These are phyloP conservation scores for Eunapius fragilis DNA, from an alignment of 37 sponge, comb jelly and placozoan genomes.

Conservation along the genomic window DNA sequence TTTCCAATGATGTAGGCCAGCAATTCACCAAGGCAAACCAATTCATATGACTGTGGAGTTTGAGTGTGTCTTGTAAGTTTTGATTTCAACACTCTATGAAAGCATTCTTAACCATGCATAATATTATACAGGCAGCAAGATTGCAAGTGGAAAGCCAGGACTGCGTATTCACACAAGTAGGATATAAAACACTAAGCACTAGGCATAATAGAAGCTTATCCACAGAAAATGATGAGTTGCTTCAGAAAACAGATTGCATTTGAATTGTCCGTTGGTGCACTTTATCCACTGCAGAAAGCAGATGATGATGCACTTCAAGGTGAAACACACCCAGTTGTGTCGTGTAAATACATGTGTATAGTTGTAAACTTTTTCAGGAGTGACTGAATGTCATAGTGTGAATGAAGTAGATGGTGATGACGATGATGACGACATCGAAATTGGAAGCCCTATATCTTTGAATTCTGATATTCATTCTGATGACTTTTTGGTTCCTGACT, in stretches of 20 bases:
- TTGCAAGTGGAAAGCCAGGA: neutral
- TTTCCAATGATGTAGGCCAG: neutral
- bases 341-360: neutral
- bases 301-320: neutral
- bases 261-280: neutral
- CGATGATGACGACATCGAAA: neutral
- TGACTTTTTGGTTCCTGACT: neutral
- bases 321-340: neutral
- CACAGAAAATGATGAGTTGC: neutral
- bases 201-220: neutral
- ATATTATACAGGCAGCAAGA: neutral
- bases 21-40: neutral
- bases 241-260: neutral
- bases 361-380: neutral
- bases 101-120: neutral
- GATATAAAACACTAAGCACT: neutral
- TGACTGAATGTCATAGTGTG: neutral
- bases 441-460: neutral
- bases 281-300: neutral
- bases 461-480: neutral
- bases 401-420: no score
- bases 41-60: neutral
- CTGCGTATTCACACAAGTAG: neutral
- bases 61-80: neutral
- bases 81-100: neutral